These are phyloP conservation scores for Takifugu ocellatus DNA, from an alignment of 2,797 vertebrate genomes.

Conservation along the genomic window DNA sequence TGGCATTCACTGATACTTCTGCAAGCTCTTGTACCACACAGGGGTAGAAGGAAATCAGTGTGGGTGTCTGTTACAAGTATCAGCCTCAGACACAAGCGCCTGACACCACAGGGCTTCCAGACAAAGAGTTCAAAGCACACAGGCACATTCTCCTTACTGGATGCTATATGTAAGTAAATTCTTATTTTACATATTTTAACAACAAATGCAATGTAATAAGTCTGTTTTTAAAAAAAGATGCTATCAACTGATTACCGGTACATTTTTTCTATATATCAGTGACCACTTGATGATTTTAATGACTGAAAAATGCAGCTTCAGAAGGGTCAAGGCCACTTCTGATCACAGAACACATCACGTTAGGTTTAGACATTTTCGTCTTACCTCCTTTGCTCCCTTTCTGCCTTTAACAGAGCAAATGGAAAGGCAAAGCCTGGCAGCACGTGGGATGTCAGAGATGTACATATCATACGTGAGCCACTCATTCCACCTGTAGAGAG, in stretches of 20 bases:
- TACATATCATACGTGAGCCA: conserved; percentile 96
- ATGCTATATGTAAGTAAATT: no score
- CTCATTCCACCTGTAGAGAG: conserved; percentile 86
- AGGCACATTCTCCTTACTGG: no score
- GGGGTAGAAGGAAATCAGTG: conserved; percentile 11
- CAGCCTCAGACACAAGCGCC: conserved; percentile 12
- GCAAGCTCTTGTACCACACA: conserved; percentile 24
- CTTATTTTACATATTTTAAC: no score
- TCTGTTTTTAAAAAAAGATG: no score
- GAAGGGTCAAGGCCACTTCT: no score
- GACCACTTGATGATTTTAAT: no score
- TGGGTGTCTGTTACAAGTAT: conserved; percentile 23
- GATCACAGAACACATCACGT: background rate
- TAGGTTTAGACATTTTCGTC: background rate
- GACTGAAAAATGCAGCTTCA: no score
- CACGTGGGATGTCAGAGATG: conserved; percentile 92
- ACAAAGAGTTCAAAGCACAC: conserved; percentile 1
- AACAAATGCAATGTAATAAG: no score
- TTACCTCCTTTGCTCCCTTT: conserved; percentile 95
- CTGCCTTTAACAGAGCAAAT: conserved; percentile 97
- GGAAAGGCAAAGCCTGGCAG: conserved; percentile 93
- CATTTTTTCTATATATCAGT: no score
- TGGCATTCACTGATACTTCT: conserved; percentile 43
- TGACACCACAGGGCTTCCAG: conserved; percentile 8
- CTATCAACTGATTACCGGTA: no score